Base-by-base conservation (phyloP, 2,888 invertebrate genomes). In the Mesorhabditis spiculigera region DNA sequence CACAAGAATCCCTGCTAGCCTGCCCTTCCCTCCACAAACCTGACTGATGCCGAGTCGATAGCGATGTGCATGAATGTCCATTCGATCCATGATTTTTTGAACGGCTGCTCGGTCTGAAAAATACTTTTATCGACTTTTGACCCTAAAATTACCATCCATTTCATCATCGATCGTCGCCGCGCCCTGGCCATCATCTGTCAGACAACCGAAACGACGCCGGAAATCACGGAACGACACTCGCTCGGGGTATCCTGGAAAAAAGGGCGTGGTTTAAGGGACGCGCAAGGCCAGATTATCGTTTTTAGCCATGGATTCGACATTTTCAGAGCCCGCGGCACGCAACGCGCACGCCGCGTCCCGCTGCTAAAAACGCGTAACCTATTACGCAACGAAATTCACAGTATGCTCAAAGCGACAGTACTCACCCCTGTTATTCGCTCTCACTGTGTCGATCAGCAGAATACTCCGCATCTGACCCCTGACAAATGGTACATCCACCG, bases 31-130 rank as follows among this genome's bases (percentile, higher is more conserved):
- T 13, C 8, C 43, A 10, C 13, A 6, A 86, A 94, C 95, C 91
- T 94, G 93, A 87, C 93, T 94, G 70, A 94, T 90, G 43, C 95
- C 95, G 68, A 95, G 91, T 71, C 94, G 90, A 88, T 93, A 95
- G 5, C 91, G 90, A 44, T 92, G 88, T n/a, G 76, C 74, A 58
- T 75, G 75, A 28, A 82, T 75, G 13, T 80, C 80, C 74, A 80
- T 71, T 45, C 70, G 65, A 65, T 82, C 77, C 73, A 95, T 88
- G 90, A 95, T 92, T 84, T 93, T 92, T 86, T 93, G 92, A 41
- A 87, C 87, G 3, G 93, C 93, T 64, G 86, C 81, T 4, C 81
- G 73, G 68, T 81, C 81, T 72, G 83, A 81, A 28, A 28, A 28
- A 28, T 1, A 28, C 3, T 28, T 43, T 81, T 68, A 13, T 71